Evolutionary conservation across 2,797 vertebrate species (phyloP).

Genomic region (Amblyraja radiata): DNA sequence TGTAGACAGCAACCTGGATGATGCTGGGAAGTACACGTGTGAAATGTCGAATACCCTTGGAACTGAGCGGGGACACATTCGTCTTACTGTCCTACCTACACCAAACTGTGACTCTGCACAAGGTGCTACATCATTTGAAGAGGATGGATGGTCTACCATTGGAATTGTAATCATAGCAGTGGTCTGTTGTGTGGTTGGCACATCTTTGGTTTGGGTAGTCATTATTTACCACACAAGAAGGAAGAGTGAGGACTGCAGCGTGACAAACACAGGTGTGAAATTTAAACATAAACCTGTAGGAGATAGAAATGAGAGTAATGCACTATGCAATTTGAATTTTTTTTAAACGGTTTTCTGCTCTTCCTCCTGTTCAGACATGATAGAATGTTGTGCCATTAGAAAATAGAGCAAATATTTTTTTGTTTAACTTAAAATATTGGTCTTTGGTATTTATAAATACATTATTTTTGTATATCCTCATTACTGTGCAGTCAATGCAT

Average conservation of each 20-base stretch:
- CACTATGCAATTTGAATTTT: not conserved
- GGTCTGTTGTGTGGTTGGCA: slow-evolving; percentile 96
- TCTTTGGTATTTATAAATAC: too few relatives aligned
- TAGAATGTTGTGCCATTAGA: too few relatives aligned
- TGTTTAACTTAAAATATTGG: too few relatives aligned
- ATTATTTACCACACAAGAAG: slow-evolving; percentile 96
- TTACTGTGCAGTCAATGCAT: too few relatives aligned
- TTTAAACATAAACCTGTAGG: too few relatives aligned
- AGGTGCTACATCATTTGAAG: slow-evolving; percentile 59
- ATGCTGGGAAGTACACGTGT: slow-evolving; percentile 87
- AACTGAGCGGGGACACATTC: slow-evolving; percentile 81
- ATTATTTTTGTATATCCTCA: too few relatives aligned
- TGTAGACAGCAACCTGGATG: slow-evolving; percentile 77
- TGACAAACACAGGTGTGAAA: slow-evolving; percentile 88
- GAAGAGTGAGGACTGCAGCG: slow-evolving; percentile 86
- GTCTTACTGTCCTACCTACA: slow-evolving; percentile 75
- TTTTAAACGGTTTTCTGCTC: not conserved
- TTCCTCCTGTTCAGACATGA: not conserved
- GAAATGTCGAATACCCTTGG: slow-evolving; percentile 93
- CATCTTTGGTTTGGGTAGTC: slow-evolving; percentile 94
- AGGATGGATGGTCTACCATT: slow-evolving; percentile 87
- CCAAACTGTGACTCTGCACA: slow-evolving; percentile 85
- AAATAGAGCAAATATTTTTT: too few relatives aligned
- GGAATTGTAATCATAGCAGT: slow-evolving; percentile 95
- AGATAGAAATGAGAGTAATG: not conserved